Evolutionary conservation across 1,140 invertebrate genomes (phyloP), one percentile per base, ranked within the genome.

Genomic region (Diachasmimorpha longicaudata): DNA sequence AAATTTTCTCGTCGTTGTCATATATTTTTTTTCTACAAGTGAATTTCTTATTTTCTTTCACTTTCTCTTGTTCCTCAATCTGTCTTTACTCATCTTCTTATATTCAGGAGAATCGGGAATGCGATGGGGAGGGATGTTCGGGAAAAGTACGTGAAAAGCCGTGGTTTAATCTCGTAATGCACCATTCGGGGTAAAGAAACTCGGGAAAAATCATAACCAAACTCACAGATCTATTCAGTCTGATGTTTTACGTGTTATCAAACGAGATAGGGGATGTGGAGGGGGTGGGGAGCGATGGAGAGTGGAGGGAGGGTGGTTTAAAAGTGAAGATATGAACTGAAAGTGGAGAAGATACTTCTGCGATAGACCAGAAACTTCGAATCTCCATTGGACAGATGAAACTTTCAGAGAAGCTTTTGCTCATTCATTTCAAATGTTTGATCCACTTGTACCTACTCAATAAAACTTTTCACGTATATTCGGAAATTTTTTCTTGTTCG

Each of bases 101-200:
- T 36, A 31, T 58, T 66, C 31, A 58, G 21, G 16, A 10, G 19
- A 58, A 58, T 58, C 19, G 3, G 0, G 52, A 46, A n/a, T 9
- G 44, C 44, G 44, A 46, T 10, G 44, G 44, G 2, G 11, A 14
- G 44, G n/a, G 11, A 19, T 36, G 31, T 10, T 25, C 6, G 0
- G 25, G 8, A 36, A 68, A 68, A 13, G 79, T 79, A 78, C 77
- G 72, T 82, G 80, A 82, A 84, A 84, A 80, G 77, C 75, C 66
- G 72, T 75, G 82, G 80, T 83, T 81, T 84, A 82, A 84, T 84
- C 80, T 82, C 80, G 83, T 83, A 84, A 83, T 83, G 82, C 79
- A 72, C 80, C 80, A 78, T 82, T 31, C 31, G 77, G 8, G 78
- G 77, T 72, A 79, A 81, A 75, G 70, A 77, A 80, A 77, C 31